These are phyloP conservation scores for Nothocercus julius DNA, from an alignment of 2,113 vertebrate species.

Conservation along the genomic window DNA sequence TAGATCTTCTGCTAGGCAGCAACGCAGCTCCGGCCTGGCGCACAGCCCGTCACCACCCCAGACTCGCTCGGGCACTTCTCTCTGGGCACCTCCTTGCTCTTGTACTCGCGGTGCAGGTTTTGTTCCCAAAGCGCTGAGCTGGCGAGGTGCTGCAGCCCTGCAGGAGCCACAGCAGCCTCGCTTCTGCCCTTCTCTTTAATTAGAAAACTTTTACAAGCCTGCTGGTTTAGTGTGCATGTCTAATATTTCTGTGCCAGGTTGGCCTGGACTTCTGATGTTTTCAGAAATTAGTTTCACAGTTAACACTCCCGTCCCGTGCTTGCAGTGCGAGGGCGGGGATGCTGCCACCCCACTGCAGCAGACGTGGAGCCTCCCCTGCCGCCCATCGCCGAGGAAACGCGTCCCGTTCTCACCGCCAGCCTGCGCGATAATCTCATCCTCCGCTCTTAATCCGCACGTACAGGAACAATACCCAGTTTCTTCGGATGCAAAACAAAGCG, in stretches of 20 bases:
- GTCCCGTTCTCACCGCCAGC: not conserved
- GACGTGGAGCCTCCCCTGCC: not conserved
- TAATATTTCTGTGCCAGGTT: not conserved
- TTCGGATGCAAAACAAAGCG: not conserved
- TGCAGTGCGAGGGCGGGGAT: too few species aligned
- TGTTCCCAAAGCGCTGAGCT: not conserved
- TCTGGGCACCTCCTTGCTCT: not conserved
- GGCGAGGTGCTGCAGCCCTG: not conserved
- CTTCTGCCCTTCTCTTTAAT: too few species aligned
- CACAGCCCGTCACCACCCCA: not conserved
- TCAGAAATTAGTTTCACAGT: too few species aligned
- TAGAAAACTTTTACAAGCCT: fast-evolving
- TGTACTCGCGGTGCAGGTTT: not conserved
- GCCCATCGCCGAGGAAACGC: not conserved
- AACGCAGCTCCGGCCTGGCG: not conserved
- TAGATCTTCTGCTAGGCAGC: not conserved
- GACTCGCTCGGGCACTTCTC: not conserved
- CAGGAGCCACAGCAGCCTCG: not conserved
- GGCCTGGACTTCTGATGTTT: not conserved
- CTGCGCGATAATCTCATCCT: not conserved
- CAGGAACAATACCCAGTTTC: not conserved
- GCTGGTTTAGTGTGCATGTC: not conserved
- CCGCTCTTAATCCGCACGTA: not conserved
- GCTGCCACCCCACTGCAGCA: not conserved
- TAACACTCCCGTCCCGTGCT: fast-evolving